Evolutionary conservation across 2,888 invertebrate genomes (phyloP), one percentile per base, ranked within the genome.

Genomic region (Idaea straminata): DNA sequence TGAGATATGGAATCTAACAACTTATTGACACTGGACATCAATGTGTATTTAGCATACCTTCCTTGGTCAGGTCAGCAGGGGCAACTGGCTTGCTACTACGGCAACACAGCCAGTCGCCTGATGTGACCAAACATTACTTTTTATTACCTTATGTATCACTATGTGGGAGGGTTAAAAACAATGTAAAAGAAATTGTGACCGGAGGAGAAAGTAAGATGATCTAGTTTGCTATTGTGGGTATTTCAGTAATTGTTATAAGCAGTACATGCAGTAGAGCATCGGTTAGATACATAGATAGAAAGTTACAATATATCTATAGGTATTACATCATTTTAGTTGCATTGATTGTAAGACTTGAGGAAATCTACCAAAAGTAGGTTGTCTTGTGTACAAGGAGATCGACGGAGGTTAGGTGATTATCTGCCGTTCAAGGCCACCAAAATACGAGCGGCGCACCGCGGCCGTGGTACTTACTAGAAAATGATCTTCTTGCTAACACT

Each of bases 101-200:
- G 82, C 85, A 83, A 90, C 89, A 90, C 77, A 87, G 80, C 89
- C 86, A 89, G 77, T 80, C 76, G 76, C 87, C 90, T 91, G 82
- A 77, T 75, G 75, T 79, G 72, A 82, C 69, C 79, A 84, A 81
- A 71, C 10, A 38, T 7, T 38, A 25, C 25, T 25, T 25, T 25
- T 25, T 25, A 25, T 25, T 25, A 25, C 25, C 59, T 15, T 57
- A 38, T 0, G 36, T 36, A 47, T 47, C 7, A 47, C 10, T 47
- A 47, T 47, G 47, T 47, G 13, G 13, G 47, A 4, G 47, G 47
- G 13, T 5, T 25, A 25, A 47, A 47, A 47, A 47, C 47, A 47
- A 47, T 47, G 13, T 13, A 47, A 47, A 47, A 47, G 13, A 47
- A 47, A 7, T 47, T 47, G 47, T 47, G 47, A 47, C 5, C 47